Percentiles rank a stretch among this genome's conserved stretches.
Conservation (phyloP, 2,113 vertebrate genomes). For the Cinclus cinclus region DNA sequence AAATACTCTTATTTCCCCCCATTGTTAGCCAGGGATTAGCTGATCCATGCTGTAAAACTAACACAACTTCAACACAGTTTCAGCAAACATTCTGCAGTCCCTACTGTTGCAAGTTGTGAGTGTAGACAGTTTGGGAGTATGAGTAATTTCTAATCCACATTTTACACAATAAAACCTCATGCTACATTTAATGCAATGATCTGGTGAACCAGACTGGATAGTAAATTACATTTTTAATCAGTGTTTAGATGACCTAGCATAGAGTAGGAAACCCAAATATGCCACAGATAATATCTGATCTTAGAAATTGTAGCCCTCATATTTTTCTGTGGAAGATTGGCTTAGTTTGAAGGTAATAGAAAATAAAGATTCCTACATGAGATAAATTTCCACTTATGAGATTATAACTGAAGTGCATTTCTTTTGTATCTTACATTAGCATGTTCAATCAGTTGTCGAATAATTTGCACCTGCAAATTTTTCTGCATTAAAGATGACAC, state of each 20-base stretch:
- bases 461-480: background rate
- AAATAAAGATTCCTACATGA: background rate
- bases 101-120: background rate
- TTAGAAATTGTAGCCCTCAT: constrained; percentile 36
- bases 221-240: constrained; percentile 61
- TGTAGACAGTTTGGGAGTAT: background rate
- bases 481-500: background rate
- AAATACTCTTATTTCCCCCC: background rate
- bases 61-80: background rate
- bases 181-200: background rate
- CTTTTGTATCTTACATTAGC: background rate
- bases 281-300: background rate
- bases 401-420: background rate
- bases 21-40: background rate
- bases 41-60: background rate
- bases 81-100: background rate
- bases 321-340: constrained; percentile 40
- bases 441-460: background rate
- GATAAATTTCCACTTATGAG: background rate
- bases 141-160: background rate
- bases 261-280: constrained; percentile 1
- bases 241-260: constrained; percentile 10
- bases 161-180: background rate
- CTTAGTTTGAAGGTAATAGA: constrained; percentile 37
- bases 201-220: constrained; percentile 13